Conservation (phyloP, 1,140 invertebrate species). For the Euwallacea fornicatus region DNA sequence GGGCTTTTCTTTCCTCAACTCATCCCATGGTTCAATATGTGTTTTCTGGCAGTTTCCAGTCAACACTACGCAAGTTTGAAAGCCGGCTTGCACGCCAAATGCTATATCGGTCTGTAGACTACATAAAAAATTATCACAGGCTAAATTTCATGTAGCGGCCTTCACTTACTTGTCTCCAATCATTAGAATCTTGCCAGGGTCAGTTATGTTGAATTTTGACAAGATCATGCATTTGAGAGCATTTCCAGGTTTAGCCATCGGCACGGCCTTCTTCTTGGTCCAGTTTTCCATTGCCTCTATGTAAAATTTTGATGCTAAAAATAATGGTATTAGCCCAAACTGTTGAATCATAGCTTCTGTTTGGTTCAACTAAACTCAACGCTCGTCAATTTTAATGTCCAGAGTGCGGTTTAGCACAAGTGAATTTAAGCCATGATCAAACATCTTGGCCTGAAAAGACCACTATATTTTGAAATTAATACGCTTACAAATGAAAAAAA, state of each 20-base stretch:
- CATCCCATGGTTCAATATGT: neutral
- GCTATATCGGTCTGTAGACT: slow-evolving; percentile 18
- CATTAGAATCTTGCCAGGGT: slow-evolving; percentile 10
- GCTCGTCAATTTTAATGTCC: too few species aligned
- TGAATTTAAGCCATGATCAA: too few species aligned
- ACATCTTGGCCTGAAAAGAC: too few species aligned
- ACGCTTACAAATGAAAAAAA: slow-evolving; percentile 17
- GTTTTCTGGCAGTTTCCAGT: slow-evolving; percentile 11
- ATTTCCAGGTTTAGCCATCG: slow-evolving; percentile 19
- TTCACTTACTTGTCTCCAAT: slow-evolving; percentile 24
- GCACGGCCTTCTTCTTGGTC: slow-evolving; percentile 4
- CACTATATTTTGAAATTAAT: neutral
- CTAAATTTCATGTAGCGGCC: neutral
- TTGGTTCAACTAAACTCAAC: too few species aligned
- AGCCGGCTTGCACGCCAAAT: slow-evolving; percentile 15
- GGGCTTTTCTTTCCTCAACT: slow-evolving; percentile 9
- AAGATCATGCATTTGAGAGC: slow-evolving; percentile 1
- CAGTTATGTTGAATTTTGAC: slow-evolving; percentile 13
- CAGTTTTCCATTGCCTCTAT: slow-evolving; percentile 20
- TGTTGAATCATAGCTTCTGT: neutral
- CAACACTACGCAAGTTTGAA: slow-evolving; percentile 20
- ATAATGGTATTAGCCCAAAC: neutral
- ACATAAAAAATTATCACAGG: slow-evolving; percentile 6
- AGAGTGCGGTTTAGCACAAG: too few species aligned
- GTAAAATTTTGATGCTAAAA: slow-evolving; percentile 23